A percentile compares a stretch with the other conserved stretches of the same genome.
phyloP scores from a whole-genome alignment of 2,113 vertebrate genomes.

The Protomyctophum bolini region DNA sequence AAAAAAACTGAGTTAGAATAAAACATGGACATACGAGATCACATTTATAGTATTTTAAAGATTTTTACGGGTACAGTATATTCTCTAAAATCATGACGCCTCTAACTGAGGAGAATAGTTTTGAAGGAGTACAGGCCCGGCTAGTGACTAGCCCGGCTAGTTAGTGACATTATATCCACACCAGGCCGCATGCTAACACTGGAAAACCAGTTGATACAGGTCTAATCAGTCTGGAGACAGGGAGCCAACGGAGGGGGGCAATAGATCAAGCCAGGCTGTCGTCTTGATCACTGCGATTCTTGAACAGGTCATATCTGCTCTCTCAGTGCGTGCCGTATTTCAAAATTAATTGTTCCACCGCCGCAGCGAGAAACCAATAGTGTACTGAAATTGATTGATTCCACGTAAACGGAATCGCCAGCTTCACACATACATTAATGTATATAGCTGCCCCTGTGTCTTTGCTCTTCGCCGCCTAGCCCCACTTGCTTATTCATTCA shows the following conservation, averaged over 20 bases:
- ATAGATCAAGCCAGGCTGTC: slow-evolving; percentile 52
- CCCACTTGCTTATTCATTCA: slow-evolving; percentile 71
- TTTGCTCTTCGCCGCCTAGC: slow-evolving; percentile 40
- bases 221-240: slow-evolving; percentile 37
- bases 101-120: no score
- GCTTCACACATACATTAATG: slow-evolving; percentile 49
- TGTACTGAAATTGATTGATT: slow-evolving; percentile 59
- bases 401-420: slow-evolving; percentile 22
- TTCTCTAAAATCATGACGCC: no score
- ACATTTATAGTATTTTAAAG: no score
- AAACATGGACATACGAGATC: no score
- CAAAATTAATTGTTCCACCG: slow-evolving; percentile 53
- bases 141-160: no score
- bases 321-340: slow-evolving; percentile 24
- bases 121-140: no score
- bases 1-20: no score
- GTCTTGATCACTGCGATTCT: slow-evolving; percentile 7
- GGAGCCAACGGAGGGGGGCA: slow-evolving; percentile 32
- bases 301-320: slow-evolving; percentile 24
- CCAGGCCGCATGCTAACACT: no score
- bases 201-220: no score
- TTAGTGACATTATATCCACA: no score
- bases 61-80: no score
- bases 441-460: slow-evolving; percentile 14
- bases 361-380: slow-evolving; percentile 41